phyloP scores from a whole-genome alignment of 2,113 vertebrate species.

The Grammomys surdaster region DNA sequence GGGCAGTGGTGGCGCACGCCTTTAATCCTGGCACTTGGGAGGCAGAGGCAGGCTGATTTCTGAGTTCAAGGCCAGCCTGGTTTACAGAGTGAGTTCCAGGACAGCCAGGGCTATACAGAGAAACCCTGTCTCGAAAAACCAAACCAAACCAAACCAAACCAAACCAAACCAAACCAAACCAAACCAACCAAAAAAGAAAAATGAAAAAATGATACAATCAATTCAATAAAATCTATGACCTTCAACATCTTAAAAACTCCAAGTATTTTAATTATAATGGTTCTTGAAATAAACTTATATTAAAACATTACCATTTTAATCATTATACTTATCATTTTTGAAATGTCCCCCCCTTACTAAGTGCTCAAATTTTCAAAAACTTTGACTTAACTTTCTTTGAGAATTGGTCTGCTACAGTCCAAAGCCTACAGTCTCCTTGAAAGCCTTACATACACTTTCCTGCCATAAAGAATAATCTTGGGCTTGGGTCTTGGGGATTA shows the following conservation, averaged over 20 bases:
- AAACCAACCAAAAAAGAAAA: background rate
- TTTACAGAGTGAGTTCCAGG: too few relatives aligned
- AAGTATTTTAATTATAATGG: constrained; percentile 37
- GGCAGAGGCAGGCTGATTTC: too few relatives aligned
- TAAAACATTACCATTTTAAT: constrained; percentile 30
- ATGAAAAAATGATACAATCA: constrained; percentile 35
- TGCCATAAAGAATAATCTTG: background rate
- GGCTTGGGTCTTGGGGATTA: background rate
- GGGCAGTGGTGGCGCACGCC: too few relatives aligned
- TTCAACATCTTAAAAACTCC: background rate
- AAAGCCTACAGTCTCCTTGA: background rate
- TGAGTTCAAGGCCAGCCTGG: too few relatives aligned
- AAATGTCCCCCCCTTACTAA: background rate
- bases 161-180: too few relatives aligned
- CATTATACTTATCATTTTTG: constrained; percentile 18
- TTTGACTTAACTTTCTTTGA: background rate
- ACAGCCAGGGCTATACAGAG: too few relatives aligned
- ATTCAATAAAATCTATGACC: background rate
- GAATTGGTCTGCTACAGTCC: constrained; percentile 10
- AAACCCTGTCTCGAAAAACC: too few relatives aligned
- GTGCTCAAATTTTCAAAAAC: constrained; percentile 34
- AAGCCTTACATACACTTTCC: background rate
- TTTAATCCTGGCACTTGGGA: too few relatives aligned
- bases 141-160: too few relatives aligned
- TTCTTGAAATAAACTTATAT: constrained; percentile 13